phyloP scores from a whole-genome alignment of 1,140 invertebrate genomes.

The Wasmannia auropunctata region DNA sequence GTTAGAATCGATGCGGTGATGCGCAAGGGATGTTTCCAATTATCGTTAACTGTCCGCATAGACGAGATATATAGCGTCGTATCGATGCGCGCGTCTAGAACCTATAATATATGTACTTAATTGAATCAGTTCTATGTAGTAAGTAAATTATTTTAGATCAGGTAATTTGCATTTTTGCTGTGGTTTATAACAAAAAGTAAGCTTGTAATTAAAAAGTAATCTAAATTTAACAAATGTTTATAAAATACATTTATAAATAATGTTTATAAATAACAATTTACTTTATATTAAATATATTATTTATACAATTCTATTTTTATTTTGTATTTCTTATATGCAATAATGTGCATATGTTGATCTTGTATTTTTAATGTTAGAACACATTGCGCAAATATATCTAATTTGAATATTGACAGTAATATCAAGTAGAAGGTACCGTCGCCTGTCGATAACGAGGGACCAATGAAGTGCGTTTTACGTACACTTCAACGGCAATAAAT shows the following conservation, averaged over 20 bases:
- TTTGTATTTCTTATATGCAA: constrained; percentile 13
- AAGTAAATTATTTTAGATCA: background rate
- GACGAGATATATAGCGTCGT: constrained; percentile 70
- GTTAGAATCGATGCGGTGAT: constrained; percentile 70
- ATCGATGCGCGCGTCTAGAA: constrained; percentile 58
- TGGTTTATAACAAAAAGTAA: background rate
- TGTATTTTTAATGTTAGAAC: constrained; percentile 6
- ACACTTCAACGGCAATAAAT: constrained; percentile 77
- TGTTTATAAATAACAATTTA: background rate
- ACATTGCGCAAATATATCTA: background rate
- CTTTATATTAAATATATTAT: background rate
- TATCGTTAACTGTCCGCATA: constrained; percentile 76
- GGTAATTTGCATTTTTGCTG: background rate
- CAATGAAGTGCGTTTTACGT: constrained; percentile 65
- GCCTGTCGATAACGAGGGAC: background rate
- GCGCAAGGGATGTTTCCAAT: constrained; percentile 79
- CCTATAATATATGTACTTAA: constrained; percentile 65
- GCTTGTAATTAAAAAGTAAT: background rate
- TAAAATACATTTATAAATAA: no score
- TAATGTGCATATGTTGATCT: background rate
- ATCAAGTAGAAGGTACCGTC: constrained; percentile 19
- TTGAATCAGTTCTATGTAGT: constrained; percentile 28
- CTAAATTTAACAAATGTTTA: background rate
- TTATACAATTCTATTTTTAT: constrained; percentile 34
- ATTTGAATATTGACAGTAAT: constrained; percentile 18